Conservation (phyloP, 1,140 invertebrate genomes). For the Drosophila kikkawai region DNA sequence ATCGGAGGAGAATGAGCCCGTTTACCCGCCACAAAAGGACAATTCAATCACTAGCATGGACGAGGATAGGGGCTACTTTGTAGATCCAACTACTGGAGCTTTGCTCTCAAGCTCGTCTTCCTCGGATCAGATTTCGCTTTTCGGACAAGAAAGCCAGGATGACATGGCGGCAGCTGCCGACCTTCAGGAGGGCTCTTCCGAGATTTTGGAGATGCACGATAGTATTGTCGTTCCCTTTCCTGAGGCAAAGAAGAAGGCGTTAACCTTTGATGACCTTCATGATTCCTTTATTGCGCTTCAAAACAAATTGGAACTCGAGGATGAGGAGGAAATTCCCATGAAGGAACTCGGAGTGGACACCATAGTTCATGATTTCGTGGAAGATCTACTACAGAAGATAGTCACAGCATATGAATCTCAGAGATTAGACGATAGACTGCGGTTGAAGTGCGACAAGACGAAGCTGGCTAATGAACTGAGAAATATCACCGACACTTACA, state of each 20-base stretch:
- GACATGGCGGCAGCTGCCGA: neutral
- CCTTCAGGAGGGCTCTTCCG: neutral
- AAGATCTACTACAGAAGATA: conserved; percentile 18
- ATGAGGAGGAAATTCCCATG: neutral
- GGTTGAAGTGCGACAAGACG: conserved; percentile 15
- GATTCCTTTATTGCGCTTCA: accelerated
- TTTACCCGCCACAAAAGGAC: too few relatives aligned
- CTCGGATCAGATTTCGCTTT: neutral
- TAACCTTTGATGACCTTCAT: neutral
- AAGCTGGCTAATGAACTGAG: conserved; percentile 17
- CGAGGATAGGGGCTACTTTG: neutral
- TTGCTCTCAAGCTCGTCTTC: neutral
- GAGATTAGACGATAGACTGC: neutral
- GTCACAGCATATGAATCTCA: neutral
- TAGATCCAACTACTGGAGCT: neutral
- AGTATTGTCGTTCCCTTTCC: neutral
- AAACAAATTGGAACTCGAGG: neutral
- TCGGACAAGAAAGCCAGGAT: neutral
- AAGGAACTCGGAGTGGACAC: neutral
- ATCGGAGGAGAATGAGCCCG: conserved; percentile 42
- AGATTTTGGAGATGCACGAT: conserved; percentile 11
- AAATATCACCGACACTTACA: accelerated
- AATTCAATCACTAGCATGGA: accelerated
- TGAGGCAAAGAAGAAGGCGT: accelerated
- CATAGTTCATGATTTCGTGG: conserved; percentile 15